Base-by-base conservation (phyloP, 1,140 invertebrate species). In the Ectropis grisescens region DNA sequence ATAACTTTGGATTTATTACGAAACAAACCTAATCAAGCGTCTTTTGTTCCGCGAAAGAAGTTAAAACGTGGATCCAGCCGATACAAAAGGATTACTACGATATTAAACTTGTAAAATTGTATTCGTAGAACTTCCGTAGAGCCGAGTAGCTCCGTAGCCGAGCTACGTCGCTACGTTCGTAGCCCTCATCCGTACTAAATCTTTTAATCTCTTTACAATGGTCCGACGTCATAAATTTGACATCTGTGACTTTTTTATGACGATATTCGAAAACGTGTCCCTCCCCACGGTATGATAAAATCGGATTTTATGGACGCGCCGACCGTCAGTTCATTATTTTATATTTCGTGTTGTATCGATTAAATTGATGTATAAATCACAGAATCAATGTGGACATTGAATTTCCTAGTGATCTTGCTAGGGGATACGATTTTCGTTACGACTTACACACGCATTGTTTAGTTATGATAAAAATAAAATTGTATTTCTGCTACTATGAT, bases 161-260 rank as follows among this genome's bases (percentile, higher is more conserved):
- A 46, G 37, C 50, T 19, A 19, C 22, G 38, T 36, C 28, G 38
- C 16, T 19, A 19, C 16, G 16, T 8, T n/a, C 16, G 16, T 19
- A 19, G 16, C 42, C 54, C 52, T 50, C 44, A 47, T 52, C 52
- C 54, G 60, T 61, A 66, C 47, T 76, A 81, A 81, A 81, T 78
- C 70, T 72, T 78, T 78, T 76, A 81, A 81, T 81, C 72, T 70
- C 62, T 78, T 69, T 78, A 74, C 76, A 78, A 72, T 78, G 70
- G 72, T 69, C 69, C 64, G 46, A 59, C 58, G 60, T 74, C 69
- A 81, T 81, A 81, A 81, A 81, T 81, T 81, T 78, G 72, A 81
- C 72, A 78, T 78, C 67, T 78, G 76, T 72, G 72, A 81, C 67
- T 78, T 81, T 79, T 80, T 81, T 81, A 81, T 81, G 69, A 72